Evolutionary conservation across 2,888 invertebrate species (phyloP).

Genomic region (Thymelicus acteon): DNA sequence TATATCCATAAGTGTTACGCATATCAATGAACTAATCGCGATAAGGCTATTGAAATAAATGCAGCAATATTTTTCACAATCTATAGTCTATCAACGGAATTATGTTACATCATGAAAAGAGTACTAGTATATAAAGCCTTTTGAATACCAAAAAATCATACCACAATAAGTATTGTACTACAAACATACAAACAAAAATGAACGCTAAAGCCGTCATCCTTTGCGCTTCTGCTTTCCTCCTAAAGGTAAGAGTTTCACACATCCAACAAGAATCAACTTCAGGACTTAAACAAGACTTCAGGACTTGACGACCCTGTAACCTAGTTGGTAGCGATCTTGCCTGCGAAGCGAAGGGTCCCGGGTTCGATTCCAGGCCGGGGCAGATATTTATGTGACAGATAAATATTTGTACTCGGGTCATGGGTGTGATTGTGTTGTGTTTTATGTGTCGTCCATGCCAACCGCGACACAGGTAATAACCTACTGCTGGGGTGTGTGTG

Average conservation of each 20-base stretch:
- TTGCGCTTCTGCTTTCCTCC: slow-evolving; percentile 17
- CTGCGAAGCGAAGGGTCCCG: too few relatives aligned
- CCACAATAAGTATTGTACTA: slow-evolving; percentile 7
- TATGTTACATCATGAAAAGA: neutral
- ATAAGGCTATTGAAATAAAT: slow-evolving; percentile 17
- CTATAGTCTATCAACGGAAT: neutral
- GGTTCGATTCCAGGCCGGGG: too few relatives aligned
- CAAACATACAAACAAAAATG: slow-evolving; percentile 17
- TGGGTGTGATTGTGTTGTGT: too few relatives aligned
- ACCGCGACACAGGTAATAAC: too few relatives aligned
- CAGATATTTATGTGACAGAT: too few relatives aligned
- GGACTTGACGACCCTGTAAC: too few relatives aligned
- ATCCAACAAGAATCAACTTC: too few relatives aligned
- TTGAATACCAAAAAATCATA: neutral
- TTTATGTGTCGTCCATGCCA: too few relatives aligned
- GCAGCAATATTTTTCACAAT: slow-evolving; percentile 28
- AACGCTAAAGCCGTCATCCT: slow-evolving; percentile 9
- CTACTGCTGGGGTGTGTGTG: too few relatives aligned
- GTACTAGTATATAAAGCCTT: slow-evolving; percentile 9
- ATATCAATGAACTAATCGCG: slow-evolving; percentile 5
- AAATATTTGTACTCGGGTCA: too few relatives aligned
- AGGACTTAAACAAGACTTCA: too few relatives aligned
- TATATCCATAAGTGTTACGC: slow-evolving; percentile 22
- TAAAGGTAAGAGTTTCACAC: slow-evolving; percentile 10
- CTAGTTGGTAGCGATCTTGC: too few relatives aligned